Evolutionary conservation across 2,113 vertebrate genomes (phyloP).

Genomic region (Hydrolagus affinis): DNA sequence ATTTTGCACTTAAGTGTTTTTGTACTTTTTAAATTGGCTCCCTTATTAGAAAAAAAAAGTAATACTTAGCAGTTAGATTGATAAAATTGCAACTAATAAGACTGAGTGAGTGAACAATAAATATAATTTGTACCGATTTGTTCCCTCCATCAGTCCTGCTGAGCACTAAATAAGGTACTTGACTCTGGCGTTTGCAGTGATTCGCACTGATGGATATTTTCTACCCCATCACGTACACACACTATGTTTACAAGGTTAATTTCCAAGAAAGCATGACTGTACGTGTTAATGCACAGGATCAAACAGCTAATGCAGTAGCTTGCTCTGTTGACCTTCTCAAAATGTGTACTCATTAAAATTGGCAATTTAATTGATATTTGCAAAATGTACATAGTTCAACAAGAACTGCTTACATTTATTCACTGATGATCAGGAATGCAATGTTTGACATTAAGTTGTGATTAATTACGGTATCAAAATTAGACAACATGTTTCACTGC

Average conservation of each 20-base stretch:
- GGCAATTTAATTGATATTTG: background rate
- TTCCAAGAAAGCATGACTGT: background rate
- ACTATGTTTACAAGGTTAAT: background rate
- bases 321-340: background rate
- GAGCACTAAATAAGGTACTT: background rate
- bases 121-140: background rate
- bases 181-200: background rate
- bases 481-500: too few relatives aligned
- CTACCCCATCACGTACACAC: background rate
- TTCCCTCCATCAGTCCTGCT: background rate
- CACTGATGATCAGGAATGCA: background rate
- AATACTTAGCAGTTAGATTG: too few relatives aligned
- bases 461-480: too few relatives aligned
- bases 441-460: background rate
- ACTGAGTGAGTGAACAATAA: background rate
- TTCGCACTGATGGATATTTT: background rate
- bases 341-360: background rate
- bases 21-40: too few relatives aligned
- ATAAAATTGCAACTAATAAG: too few relatives aligned
- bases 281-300: too few relatives aligned
- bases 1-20: too few relatives aligned
- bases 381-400: background rate
- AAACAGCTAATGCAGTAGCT: background rate
- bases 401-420: background rate
- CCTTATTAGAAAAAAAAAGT: too few relatives aligned